A percentile compares a stretch with the other conserved stretches of the same genome.
Evolutionary conservation across 2,888 invertebrate species (phyloP).

Genomic region (Sesia apiformis): DNA sequence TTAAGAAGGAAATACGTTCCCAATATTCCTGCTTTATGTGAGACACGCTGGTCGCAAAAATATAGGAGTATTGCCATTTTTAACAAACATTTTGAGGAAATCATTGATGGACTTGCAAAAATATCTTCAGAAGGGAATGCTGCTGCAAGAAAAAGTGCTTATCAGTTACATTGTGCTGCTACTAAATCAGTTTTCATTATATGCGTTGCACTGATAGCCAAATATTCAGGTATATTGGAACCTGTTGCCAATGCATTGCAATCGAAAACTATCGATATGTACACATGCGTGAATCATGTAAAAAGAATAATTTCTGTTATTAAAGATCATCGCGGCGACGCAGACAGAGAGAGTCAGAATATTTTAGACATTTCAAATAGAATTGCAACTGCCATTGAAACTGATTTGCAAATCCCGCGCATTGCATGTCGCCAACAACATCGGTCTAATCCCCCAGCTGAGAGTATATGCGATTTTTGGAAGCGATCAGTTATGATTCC

Average conservation of each 20-base stretch:
- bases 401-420: slow-evolving; percentile 2
- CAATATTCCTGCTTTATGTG: slow-evolving; percentile 6
- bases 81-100: slow-evolving; percentile 7
- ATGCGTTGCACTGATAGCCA: not conserved
- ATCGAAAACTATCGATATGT: slow-evolving; percentile 2
- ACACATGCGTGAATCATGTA: slow-evolving; percentile 1
- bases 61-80: slow-evolving; percentile 3
- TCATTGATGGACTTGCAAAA: slow-evolving; percentile 3
- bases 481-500: slow-evolving; percentile 1
- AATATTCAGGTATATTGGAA: slow-evolving; percentile 5
- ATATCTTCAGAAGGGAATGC: not conserved
- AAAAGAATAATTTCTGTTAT: slow-evolving; percentile 2
- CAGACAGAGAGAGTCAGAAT: slow-evolving; percentile 2
- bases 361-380: slow-evolving; percentile 2
- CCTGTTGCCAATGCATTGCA: slow-evolving; percentile 5
- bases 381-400: slow-evolving; percentile 2
- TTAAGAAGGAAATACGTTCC: slow-evolving; percentile 8
- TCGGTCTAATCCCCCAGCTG: slow-evolving; percentile 1
- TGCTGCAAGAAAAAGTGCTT: not conserved
- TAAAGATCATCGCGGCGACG: slow-evolving; percentile 1
- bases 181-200: not conserved
- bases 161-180: slow-evolving; percentile 1
- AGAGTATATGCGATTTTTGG: slow-evolving; percentile 1
- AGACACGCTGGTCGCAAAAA: not conserved
- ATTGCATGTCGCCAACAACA: slow-evolving; percentile 1